Base-by-base conservation (phyloP, 2,797 vertebrate genomes). In the Lithobates sylvaticus region DNA sequence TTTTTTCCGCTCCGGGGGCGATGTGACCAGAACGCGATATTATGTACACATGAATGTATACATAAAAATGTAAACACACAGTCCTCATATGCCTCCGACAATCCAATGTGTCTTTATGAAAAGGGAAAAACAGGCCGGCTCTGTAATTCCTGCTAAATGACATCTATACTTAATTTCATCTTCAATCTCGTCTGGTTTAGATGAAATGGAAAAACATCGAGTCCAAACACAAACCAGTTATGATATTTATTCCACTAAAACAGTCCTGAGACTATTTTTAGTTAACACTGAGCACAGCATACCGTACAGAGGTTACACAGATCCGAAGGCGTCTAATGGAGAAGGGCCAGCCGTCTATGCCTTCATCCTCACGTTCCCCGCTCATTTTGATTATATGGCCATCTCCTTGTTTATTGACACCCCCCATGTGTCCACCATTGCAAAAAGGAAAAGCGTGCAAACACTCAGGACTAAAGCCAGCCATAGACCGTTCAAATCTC, bases 41-140 rank as follows among this genome's bases (percentile, higher is more conserved):
- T 76, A 68, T 76, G 64, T 83, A 84, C 50, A 84, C 76, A 44
- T 72, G 36, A 42, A 84, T 61, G 65, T 61, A 84, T 84, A 84
- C 75, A 78, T 26, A 72, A 36, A 64, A 71, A n/a, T 71, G 67
- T 84, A 84, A 78, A 84, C 83, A 84, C 26, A 36, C 83, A 84
- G 83, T 84, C 83, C 83, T 84, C 83, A 84, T 54, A 71, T 84
- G 83, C 83, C 83, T 84, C 67, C 75, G 5, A 84, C 47, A 36
- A 42, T 18, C 74, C 74, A 84, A 78, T 36, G 83, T 77, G 77
- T 71, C 83, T 84, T 61, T 71, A 50, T 71, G 70, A 77, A 61
- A 70, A 13, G 29, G 44, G 44, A 84, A 84, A 79, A 84, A 84
- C 75, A 84, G 74, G 76, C 70, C 29, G 58, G 9, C 47, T 76